Evolutionary conservation across 2,888 invertebrate genomes (phyloP), one percentile per base, ranked within the genome.

Genomic region (Cephus spinipes): DNA sequence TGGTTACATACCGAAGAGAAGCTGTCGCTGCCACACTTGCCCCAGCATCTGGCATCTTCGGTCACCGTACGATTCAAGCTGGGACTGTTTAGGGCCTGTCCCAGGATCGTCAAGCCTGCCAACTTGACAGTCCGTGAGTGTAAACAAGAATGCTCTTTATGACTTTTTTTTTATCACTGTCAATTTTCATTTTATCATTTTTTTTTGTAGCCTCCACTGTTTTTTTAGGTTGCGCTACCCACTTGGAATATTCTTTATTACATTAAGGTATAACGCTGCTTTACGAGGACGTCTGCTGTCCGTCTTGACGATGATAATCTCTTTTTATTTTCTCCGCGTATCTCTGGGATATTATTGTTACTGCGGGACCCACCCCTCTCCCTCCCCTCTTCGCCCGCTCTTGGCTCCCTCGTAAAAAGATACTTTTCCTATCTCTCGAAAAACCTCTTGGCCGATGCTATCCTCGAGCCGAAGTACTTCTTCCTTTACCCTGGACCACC

Each of bases 1-100:
- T 91, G 91, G 91, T 88, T 91, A 69, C 90, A 90, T 80, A 91
- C 91, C 71, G 91, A 91, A 79, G 91, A 91, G 79, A 88, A 87
- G 80, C 83, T 90, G 68, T 83, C 83, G 40, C 79, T 87, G 77
- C 88, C 89, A n/a, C 83, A 78, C 35, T 77, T 89, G 69, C 85
- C 89, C 4, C 86, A 86, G 33, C 89, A 86, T 75, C 81, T 86
- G 31, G 84, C 87, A 12, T 83, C 85, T 55, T 79, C 83, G n/a
- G 88, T 90, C 79, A 91, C 87, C 77, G 91, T 91, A 12, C 87
- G 78, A 73, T 91, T 91, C 86, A 90, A 90, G 81, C 86, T 91
- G 32, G 91, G 91, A 3, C 87, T 91, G 73, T 91, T 91, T 84
- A 88, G 88, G 80, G 91, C 89, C 76, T 91, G 91, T 74, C 87